Base-by-base conservation (phyloP, 2,888 invertebrate species). In the Cerastoderma edule region DNA sequence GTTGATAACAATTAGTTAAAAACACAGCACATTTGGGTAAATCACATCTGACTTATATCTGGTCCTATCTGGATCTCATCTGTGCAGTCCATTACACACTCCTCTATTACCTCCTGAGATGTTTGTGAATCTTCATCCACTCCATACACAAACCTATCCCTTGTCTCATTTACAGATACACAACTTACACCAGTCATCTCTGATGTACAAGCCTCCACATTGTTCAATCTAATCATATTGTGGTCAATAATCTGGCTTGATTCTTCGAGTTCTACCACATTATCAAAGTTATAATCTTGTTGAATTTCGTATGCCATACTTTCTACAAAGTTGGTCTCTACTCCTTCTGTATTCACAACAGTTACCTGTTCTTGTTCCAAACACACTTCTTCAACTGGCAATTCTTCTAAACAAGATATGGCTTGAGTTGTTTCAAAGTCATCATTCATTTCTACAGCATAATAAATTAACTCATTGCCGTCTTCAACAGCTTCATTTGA, bases 51-150 rank as follows among this genome's bases (percentile, higher is more conserved):
- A 28, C 24, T 53, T 16, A 19, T 2, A 53, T 19, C 19, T 22
- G 53, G 13, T 53, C 54, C 0, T 13, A 27, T 27, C 54, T 57
- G 57, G 33, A 57, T 33, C 33, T 57, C 57, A 57, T 16, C 32
- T 6, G 32, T 32, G 22, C 50, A 50, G 33, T 65, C 46, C 30
- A 65, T 44, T 8, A 74, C 57, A 19, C 64, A 44, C 54, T 74
- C 69, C 46, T 74, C 74, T 39, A 74, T 54, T n/a, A 75, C 46
- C n/a, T 71, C 67, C n/a, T 64, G 33, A 24, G 76, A 68, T 39
- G 68, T 76, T 19, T 67, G 76, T 3, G 76, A 72, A 32, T 76
- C 76, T 39, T 72, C 76, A 68, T 65, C 65, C 8, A 76, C 72
- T 5, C 76, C 76, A 68, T 72, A 76, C 64, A 76, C n/a, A 46